phyloP scores from a whole-genome alignment of 2,888 invertebrate genomes.

The Diadromus collaris region DNA sequence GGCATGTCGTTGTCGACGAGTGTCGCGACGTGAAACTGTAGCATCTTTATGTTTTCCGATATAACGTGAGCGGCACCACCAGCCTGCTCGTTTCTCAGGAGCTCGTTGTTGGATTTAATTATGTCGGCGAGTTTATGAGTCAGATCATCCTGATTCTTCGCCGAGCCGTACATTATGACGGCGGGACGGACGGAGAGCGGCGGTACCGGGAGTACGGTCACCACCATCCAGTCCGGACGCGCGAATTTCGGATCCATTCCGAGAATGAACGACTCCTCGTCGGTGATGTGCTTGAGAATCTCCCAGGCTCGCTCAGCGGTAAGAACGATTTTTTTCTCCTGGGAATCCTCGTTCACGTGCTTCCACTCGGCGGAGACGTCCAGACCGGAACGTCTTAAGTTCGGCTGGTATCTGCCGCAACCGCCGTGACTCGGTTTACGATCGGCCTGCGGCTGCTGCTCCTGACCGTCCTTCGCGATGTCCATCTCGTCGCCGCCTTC shows the following conservation, averaged over 20 bases:
- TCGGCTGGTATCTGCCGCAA: conserved; percentile 99
- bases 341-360: conserved; percentile 98
- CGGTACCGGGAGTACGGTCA: conserved; percentile 98
- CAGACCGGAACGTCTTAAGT: conserved; percentile 92
- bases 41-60: conserved; percentile 97
- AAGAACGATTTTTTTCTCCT: conserved; percentile 96
- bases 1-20: conserved; percentile 99
- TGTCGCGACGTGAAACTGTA: conserved; percentile 99
- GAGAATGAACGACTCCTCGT: conserved; percentile 97
- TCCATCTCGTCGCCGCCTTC: conserved; percentile 99
- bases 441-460: conserved; percentile 78
- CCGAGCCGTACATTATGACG: conserved; percentile 99
- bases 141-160: conserved; percentile 99
- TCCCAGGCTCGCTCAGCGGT: conserved; percentile 99
- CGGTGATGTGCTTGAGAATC: conserved; percentile 96
- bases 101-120: conserved; percentile 98
- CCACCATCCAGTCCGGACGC: conserved; percentile 99
- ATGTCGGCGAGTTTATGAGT: conserved; percentile 99
- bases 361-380: conserved; percentile 99
- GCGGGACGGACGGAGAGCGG: conserved; percentile 98
- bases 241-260: conserved; percentile 99
- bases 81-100: conserved; percentile 96
- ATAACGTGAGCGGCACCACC: conserved; percentile 99
- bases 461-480: conserved; percentile 89
- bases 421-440: conserved; percentile 93